Base-by-base conservation (phyloP, 2,888 invertebrate species). In the Leucophora obtusa region DNA sequence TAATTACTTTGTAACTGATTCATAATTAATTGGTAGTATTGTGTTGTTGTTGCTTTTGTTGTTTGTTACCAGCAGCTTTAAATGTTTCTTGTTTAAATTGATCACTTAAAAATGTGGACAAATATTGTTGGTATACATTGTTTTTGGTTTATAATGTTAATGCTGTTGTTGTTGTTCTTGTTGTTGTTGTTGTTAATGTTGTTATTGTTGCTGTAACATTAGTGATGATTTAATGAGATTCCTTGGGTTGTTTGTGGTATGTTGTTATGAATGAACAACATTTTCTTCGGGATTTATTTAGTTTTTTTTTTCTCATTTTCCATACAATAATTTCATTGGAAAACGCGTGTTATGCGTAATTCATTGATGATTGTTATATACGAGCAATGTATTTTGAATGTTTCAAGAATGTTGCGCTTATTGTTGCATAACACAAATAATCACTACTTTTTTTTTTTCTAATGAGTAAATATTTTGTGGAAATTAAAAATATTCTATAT, bases 1-100 rank as follows among this genome's bases (percentile, higher is more conserved):
- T 83, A 83, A 83, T 83, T 83, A 82, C 81, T 76, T 65, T 72
- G 79, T 76, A 77, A 82, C 76, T 81, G 83, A 83, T 83, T 83
- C 83, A 83, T 83, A 83, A 83, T 83, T 83, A 83, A 83, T 83
- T 75, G 80, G 59, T 76, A 54, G 53, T 65, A 18, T 71, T 65
- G 63, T 68, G 50, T 71, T 59, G 58, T 43, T 58, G 59, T 38
- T 53, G 24, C 38, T 70, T 15, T 38, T 53, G 58, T 51, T n/a
- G 10, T 28, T 6, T 5, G 24, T 8, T 14, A 51, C 10, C n/a
- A 47, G 0, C 56, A 24, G 1, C 21, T 35, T 54, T 24, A 17
- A 28, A 63, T 65, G 15, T 51, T 59, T 51, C 35, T 58, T 58
- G 75, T 62, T 59, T 51, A 77, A 81, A 81, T 74, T 81, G 81